These are phyloP conservation scores for Acanthosepion pharaonis DNA, from an alignment of 2,888 invertebrate genomes.

Conservation along the genomic window DNA sequence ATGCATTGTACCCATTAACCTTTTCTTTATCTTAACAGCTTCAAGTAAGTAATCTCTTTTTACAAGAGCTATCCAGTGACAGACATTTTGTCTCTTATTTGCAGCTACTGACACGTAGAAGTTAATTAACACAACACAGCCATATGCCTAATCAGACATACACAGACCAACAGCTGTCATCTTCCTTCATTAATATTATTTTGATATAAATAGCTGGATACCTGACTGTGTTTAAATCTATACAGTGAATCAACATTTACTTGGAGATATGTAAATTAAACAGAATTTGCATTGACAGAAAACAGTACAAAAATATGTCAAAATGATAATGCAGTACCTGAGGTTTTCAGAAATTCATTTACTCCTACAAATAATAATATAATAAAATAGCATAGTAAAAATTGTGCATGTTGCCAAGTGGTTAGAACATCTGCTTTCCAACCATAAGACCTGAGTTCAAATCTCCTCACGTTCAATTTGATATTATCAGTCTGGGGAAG, in stretches of 20 bases:
- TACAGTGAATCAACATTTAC: background rate
- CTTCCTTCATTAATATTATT: conserved; percentile 17
- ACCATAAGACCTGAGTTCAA: no score
- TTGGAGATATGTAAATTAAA: background rate
- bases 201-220: background rate
- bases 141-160: background rate
- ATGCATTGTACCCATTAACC: background rate
- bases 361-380: no score
- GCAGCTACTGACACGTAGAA: background rate
- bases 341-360: no score
- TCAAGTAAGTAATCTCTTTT: background rate
- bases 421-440: no score
- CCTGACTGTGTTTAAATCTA: background rate
- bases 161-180: background rate
- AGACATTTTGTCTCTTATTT: background rate
- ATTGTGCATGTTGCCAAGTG: no score
- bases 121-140: background rate
- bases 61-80: background rate
- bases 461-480: no score
- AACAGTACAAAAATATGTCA: background rate
- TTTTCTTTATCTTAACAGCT: background rate
- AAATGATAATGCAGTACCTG: background rate
- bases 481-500: no score
- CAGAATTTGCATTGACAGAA: background rate
- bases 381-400: no score